Conservation (phyloP, 2,888 invertebrate genomes). For the Meteorus cinctellus region DNA sequence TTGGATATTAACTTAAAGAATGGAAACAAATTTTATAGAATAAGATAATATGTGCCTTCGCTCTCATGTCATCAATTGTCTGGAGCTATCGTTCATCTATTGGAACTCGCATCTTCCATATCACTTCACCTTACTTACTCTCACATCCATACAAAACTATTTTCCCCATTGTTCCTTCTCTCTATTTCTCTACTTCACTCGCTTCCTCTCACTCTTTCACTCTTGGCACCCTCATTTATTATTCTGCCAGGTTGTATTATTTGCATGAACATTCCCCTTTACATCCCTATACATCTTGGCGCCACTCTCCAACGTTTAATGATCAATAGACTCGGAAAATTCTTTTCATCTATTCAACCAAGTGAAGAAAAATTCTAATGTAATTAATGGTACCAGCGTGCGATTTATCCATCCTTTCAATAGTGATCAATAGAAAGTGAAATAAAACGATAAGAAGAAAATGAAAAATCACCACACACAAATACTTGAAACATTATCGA, state of each 20-base stretch:
- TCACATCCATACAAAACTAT: conserved; percentile 46
- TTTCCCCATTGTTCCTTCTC: conserved; percentile 55
- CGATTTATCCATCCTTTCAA: conserved; percentile 5
- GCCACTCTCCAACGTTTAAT: conserved; percentile 36
- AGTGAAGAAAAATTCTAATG: conserved; percentile 32
- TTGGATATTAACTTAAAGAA: conserved; percentile 5
- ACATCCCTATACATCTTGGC: conserved; percentile 9
- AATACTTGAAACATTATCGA: background rate
- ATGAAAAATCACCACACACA: background rate
- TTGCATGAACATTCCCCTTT: conserved; percentile 54
- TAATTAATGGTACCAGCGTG: conserved; percentile 39
- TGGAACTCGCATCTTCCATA: conserved; percentile 2
- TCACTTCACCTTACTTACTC: conserved; percentile 31
- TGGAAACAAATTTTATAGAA: conserved; percentile 20
- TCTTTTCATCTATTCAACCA: conserved; percentile 32
- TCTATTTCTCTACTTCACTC: background rate
- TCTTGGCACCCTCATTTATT: conserved; percentile 63
- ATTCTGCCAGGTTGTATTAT: conserved; percentile 65
- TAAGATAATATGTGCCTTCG: conserved; percentile 17
- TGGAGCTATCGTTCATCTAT: conserved; percentile 46
- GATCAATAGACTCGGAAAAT: conserved; percentile 51
- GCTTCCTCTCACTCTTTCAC: conserved; percentile 47
- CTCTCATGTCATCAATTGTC: conserved; percentile 47
- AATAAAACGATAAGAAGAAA: background rate
- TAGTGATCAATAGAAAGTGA: background rate